Percentiles rank a stretch among this genome's conserved stretches.
Conservation (phyloP, 1,140 invertebrate genomes). For the Drepana arcuata region DNA sequence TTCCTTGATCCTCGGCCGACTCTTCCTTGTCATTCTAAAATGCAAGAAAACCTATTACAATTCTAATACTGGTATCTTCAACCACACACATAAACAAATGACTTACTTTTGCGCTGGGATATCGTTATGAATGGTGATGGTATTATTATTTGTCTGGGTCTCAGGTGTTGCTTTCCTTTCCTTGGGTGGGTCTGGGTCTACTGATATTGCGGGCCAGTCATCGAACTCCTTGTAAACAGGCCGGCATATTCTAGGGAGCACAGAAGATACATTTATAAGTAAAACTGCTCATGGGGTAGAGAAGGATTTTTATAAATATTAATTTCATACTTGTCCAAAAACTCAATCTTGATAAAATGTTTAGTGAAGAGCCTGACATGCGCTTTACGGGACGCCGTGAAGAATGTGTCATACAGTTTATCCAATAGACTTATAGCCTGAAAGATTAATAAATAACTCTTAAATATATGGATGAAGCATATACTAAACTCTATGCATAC, state of each 20-base stretch:
- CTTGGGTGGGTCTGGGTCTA: slow-evolving; percentile 55
- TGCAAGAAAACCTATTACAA: slow-evolving; percentile 1
- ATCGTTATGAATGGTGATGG: too few species aligned
- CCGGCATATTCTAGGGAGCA: slow-evolving; percentile 50
- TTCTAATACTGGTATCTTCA: background rate
- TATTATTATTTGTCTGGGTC: slow-evolving; percentile 20
- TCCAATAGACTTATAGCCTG: slow-evolving; percentile 69
- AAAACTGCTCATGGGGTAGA: too few species aligned
- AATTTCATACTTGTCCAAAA: slow-evolving; percentile 44
- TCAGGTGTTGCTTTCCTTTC: slow-evolving; percentile 43
- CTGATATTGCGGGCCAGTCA: slow-evolving; percentile 57
- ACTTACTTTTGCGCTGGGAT: slow-evolving; percentile 33
- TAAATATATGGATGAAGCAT: slow-evolving; percentile 47
- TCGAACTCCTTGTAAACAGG: slow-evolving; percentile 66
- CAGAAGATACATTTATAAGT: too few species aligned
- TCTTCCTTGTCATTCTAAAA: slow-evolving; percentile 77
- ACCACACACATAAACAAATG: background rate
- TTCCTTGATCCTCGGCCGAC: slow-evolving; percentile 73
- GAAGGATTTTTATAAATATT: slow-evolving; percentile 10
- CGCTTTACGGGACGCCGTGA: slow-evolving; percentile 55
- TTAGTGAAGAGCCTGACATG: slow-evolving; percentile 61
- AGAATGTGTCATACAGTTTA: slow-evolving; percentile 69
- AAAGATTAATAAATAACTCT: slow-evolving; percentile 63
- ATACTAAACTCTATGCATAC: too few species aligned
- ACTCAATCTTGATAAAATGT: slow-evolving; percentile 69